These are phyloP conservation scores for Griposia aprilina DNA, from an alignment of 2,888 invertebrate genomes.

Conservation along the genomic window DNA sequence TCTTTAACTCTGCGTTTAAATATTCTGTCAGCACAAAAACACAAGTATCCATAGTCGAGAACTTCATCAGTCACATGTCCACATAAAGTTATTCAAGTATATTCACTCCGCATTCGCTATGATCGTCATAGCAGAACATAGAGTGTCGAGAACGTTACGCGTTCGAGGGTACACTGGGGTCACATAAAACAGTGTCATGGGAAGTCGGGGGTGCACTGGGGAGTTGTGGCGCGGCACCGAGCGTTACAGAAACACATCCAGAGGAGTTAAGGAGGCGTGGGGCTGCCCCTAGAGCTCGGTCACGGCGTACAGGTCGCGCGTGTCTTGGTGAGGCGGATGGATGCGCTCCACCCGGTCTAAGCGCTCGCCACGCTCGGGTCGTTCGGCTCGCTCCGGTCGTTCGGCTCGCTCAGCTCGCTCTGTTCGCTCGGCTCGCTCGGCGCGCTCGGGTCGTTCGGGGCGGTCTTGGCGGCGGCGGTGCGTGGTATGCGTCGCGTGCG, in stretches of 20 bases:
- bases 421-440: constrained; percentile 50
- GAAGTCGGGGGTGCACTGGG: constrained; percentile 29
- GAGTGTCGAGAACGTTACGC: constrained; percentile 57
- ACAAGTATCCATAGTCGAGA: constrained; percentile 50
- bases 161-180: constrained; percentile 42
- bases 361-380: constrained; percentile 45
- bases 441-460: constrained; percentile 84
- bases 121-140: constrained; percentile 52
- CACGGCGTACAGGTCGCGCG: constrained; percentile 93
- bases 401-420: constrained; percentile 89
- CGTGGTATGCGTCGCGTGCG: constrained; percentile 75
- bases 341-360: constrained; percentile 59
- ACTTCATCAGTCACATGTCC: constrained; percentile 40
- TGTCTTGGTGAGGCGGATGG: constrained; percentile 73
- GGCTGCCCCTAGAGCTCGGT: constrained; percentile 82
- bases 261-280: constrained; percentile 56
- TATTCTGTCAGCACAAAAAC: constrained; percentile 47
- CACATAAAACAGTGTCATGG: constrained; percentile 49
- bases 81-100: constrained; percentile 38
- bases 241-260: constrained; percentile 51
- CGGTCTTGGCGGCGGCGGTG: constrained; percentile 91
- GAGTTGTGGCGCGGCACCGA: constrained; percentile 20
- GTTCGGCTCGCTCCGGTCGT: constrained; percentile 91
- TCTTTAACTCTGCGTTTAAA: constrained; percentile 24
- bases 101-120: constrained; percentile 51